phyloP scores from a whole-genome alignment of 2,797 vertebrate genomes.

The Glyptemys insculpta region DNA sequence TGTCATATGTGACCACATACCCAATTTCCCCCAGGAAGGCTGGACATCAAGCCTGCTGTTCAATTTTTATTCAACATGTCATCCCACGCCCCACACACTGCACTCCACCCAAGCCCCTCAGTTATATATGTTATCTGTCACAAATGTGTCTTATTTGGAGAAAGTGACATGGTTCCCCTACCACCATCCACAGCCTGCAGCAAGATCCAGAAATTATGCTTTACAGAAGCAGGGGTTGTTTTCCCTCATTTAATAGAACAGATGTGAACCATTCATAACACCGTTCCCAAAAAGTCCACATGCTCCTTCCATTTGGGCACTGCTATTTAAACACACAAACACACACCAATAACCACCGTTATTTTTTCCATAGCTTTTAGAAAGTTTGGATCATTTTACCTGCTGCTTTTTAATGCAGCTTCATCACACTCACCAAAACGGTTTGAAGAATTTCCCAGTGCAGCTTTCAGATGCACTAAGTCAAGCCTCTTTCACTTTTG shows the following conservation, averaged over 20 bases:
- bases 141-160: not conserved
- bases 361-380: not conserved
- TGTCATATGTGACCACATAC: not conserved
- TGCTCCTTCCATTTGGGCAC: not conserved
- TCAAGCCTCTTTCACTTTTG: not conserved
- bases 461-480: not conserved
- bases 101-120: not conserved
- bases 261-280: accelerated
- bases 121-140: not conserved
- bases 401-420: not conserved
- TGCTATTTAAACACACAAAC: not conserved
- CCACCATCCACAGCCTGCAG: not conserved
- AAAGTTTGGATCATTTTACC: not conserved
- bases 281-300: not conserved
- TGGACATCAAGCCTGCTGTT: not conserved
- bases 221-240: not conserved
- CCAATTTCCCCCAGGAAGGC: not conserved
- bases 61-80: not conserved
- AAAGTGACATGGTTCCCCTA: not conserved
- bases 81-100: not conserved
- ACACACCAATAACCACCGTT: too few species aligned
- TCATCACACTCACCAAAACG: not conserved
- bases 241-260: not conserved
- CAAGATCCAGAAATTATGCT: not conserved
- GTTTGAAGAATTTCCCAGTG: not conserved